phyloP scores from a whole-genome alignment of 2,888 invertebrate genomes.

The Seladonia tumulorum region DNA sequence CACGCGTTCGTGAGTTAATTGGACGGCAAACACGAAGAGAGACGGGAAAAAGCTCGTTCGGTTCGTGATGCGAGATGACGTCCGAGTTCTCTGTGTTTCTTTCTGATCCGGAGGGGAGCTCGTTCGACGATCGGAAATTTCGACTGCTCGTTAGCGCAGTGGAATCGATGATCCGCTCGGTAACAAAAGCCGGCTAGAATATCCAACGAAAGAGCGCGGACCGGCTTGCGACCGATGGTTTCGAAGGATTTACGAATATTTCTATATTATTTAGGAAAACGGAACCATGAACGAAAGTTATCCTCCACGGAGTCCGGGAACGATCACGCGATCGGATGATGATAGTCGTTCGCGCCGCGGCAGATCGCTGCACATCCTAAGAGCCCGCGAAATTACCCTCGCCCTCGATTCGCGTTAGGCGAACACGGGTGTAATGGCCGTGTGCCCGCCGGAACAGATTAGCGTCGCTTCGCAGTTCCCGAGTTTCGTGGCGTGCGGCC shows the following conservation, averaged over 20 bases:
- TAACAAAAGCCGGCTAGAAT: conserved; percentile 52
- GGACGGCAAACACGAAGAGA: conserved; percentile 3
- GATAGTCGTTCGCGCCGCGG: background rate
- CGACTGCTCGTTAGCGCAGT: conserved; percentile 49
- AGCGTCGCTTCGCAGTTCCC: conserved; percentile 2
- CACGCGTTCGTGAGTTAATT: conserved; percentile 23
- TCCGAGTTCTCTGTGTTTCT: background rate
- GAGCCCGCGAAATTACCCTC: background rate
- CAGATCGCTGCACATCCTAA: background rate
- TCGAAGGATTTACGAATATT: background rate
- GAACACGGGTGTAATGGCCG: background rate
- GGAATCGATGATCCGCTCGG: conserved; percentile 39
- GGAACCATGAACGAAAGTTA: background rate
- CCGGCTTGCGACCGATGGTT: background rate
- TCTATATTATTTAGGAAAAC: too few species aligned
- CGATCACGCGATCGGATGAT: background rate
- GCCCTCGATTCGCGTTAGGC: background rate
- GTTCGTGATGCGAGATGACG: conserved; percentile 17
- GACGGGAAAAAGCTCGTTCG: background rate
- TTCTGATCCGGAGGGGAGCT: background rate
- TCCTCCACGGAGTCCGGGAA: background rate
- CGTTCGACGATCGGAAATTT: conserved; percentile 38
- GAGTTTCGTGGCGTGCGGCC: background rate
- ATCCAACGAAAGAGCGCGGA: background rate
- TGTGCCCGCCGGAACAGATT: background rate